These are phyloP conservation scores for Griposia aprilina DNA, from an alignment of 2,888 invertebrate genomes.

Conservation along the genomic window DNA sequence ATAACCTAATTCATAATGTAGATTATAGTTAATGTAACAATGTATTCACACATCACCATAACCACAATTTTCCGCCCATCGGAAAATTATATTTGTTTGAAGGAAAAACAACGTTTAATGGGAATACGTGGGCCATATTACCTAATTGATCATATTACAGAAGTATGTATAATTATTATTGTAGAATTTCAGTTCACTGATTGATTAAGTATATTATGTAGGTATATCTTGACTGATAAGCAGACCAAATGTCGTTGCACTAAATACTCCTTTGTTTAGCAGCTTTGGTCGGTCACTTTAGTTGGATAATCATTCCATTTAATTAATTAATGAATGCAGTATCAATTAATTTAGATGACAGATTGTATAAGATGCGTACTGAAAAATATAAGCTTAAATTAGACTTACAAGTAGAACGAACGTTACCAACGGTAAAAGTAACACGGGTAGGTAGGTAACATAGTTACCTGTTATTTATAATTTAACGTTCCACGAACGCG, in stretches of 20 bases:
- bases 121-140: neutral
- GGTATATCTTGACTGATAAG: slow-evolving; percentile 1
- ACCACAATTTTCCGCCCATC: neutral
- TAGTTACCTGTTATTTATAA: slow-evolving; percentile 78
- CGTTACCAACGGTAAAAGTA: slow-evolving; percentile 72
- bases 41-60: neutral
- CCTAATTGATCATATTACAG: neutral
- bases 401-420: slow-evolving; percentile 6
- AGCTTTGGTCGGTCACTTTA: neutral
- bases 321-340: slow-evolving; percentile 21
- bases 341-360: slow-evolving; percentile 35
- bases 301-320: slow-evolving; percentile 10
- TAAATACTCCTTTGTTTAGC: slow-evolving; percentile 18
- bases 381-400: neutral
- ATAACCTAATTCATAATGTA: neutral
- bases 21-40: neutral
- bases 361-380: slow-evolving; percentile 9
- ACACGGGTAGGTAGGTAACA: slow-evolving; percentile 45
- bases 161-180: neutral
- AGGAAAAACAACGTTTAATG: neutral
- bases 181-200: slow-evolving; percentile 1
- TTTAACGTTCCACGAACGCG: slow-evolving; percentile 80
- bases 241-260: slow-evolving; percentile 18
- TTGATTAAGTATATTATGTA: neutral
- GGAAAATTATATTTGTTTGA: neutral